Conservation (phyloP, 2,113 vertebrate species). For the Cinclus mexicanus region DNA sequence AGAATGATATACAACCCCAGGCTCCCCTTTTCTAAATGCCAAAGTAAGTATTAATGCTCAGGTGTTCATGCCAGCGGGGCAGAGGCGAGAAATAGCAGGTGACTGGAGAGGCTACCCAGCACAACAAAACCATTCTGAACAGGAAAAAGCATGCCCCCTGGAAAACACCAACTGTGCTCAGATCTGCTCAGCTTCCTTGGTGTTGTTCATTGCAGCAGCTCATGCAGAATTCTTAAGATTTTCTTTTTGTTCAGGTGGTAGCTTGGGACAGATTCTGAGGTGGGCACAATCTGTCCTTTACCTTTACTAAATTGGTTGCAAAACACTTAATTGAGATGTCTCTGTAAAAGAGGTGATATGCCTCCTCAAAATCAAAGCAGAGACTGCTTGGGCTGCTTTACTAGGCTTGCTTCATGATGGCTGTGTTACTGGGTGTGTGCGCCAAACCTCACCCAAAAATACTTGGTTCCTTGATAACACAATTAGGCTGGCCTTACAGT, state of each 20-base stretch:
- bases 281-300: not conserved
- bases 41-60: not conserved
- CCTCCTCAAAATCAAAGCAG: not conserved
- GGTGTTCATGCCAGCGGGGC: not conserved
- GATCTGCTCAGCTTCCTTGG: not conserved
- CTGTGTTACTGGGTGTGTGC: not conserved
- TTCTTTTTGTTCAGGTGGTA: not conserved
- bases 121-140: not conserved
- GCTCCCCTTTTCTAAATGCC: not conserved
- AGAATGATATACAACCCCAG: not conserved
- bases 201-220: rapidly evolving
- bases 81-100: slow-evolving; percentile 13
- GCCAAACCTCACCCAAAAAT: not conserved
- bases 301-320: not conserved
- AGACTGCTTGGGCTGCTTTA: not conserved
- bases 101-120: not conserved
- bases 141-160: not conserved
- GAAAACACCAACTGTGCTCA: not conserved
- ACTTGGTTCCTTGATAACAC: not conserved
- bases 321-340: not conserved
- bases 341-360: not conserved
- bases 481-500: not conserved
- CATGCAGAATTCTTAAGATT: not conserved
- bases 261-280: not conserved
- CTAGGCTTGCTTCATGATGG: not conserved